Conservation (phyloP, 2,888 invertebrate species). For the Agrochola litura region DNA sequence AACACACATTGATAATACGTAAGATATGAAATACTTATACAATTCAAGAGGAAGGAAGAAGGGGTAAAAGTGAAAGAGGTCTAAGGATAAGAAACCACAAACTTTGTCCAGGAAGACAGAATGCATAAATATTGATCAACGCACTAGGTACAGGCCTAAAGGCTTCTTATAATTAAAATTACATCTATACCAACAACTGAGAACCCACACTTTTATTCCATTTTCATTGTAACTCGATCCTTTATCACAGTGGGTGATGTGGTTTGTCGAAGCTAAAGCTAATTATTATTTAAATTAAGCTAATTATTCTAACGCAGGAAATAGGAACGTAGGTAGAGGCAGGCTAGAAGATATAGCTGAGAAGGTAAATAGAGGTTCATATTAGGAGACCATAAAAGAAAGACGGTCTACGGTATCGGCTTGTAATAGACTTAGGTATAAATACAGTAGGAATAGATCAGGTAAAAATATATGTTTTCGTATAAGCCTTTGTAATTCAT, state of each 20-base stretch:
- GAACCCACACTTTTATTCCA: conserved; percentile 79
- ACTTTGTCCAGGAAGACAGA: not conserved
- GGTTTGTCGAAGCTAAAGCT: conserved; percentile 72
- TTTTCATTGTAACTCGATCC: conserved; percentile 80
- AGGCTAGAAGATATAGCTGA: conserved; percentile 12
- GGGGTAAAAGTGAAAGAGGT: not conserved
- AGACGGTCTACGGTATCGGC: not conserved
- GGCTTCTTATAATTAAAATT: conserved; percentile 65
- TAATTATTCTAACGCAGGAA: conserved; percentile 65
- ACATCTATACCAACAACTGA: conserved; percentile 81
- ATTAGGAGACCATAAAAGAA: too few relatives aligned
- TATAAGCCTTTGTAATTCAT: not conserved
- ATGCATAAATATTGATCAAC: conserved; percentile 49
- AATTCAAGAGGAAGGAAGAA: not conserved
- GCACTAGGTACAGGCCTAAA: not conserved
- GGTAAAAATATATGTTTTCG: not conserved
- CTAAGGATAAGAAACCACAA: not conserved
- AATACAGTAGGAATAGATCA: not conserved
- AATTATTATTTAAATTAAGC: conserved; percentile 62
- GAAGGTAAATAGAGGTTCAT: not conserved
- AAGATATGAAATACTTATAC: not conserved
- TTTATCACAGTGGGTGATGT: conserved; percentile 90
- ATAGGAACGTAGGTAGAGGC: conserved; percentile 45
- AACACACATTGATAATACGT: not conserved
- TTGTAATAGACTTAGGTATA: not conserved